Base-by-base conservation (phyloP, 2,113 vertebrate species). In the Bucco capensis region DNA sequence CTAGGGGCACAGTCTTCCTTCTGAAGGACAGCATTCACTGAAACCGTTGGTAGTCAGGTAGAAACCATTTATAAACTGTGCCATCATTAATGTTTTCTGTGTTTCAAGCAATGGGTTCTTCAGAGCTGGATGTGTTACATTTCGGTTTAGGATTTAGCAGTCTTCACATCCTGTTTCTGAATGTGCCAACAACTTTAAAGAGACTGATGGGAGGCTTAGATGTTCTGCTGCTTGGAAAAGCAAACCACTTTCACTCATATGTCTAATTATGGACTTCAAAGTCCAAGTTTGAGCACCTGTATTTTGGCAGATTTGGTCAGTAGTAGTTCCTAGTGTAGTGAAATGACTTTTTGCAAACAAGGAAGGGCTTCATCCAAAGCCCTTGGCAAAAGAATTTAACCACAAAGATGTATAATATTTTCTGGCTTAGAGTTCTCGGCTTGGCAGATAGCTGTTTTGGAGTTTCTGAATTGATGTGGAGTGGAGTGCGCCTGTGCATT, bases 321-420 rank as follows among this genome's bases (percentile, higher is more conserved):
- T 40, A 33, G 75, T 73, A 65, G 62, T 72, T 93, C 86, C 74
- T 70, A 89, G 47, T 66, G 88, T 81, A 66, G 24, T 25, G 77
- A 76, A 90, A 66, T 35, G 42, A 57, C 54, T 85, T 87, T 23
- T 72, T 77, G 62, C 74, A 89, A 58, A 60, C 82, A 73, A 79
- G 78, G 40, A 58, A 70, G 14, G 71, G 47, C 30, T 90, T 92
- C 70, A 70, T 90, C 66, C 86, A 44, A 81, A 90, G 66, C 62
- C 47, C 38, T 73, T 93, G 91, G 84, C 86, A 75, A 4, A 51
- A 82, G 37, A 65, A 16, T 83, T 42, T 87, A 73, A 82, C 46
- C 78, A 38, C 86, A 31, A 47, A 65, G 77, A 46, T 72, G 58
- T 88, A 30, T 62, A n/a, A 28, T 58, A 18, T 78, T 87, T 93